Conservation (phyloP, 1,140 invertebrate species). For the Drosophila elegans region DNA sequence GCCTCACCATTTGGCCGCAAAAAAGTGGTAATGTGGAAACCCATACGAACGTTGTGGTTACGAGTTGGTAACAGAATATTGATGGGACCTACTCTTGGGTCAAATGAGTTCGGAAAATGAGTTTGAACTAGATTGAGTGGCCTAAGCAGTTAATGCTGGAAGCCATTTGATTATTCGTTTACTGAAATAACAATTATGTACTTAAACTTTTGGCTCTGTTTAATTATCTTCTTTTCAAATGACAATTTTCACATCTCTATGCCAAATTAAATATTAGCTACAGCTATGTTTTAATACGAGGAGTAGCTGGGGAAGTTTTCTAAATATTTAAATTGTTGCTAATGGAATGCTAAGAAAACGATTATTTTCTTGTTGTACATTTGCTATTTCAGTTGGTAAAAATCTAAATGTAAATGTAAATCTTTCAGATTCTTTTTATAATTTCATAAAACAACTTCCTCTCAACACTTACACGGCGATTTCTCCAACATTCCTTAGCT, state of each 20-base stretch:
- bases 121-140: conserved; percentile 5
- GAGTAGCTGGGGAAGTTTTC: not conserved
- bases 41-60: conserved; percentile 60
- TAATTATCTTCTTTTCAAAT: not conserved
- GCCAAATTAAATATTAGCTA: conserved; percentile 21
- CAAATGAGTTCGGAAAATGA: not conserved
- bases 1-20: conserved; percentile 25
- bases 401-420: too few species aligned
- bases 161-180: not conserved
- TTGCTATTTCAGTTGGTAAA: not conserved
- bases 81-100: conserved; percentile 14
- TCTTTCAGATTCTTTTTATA: not conserved
- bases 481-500: conserved; percentile 22
- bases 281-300: not conserved
- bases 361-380: too few species aligned
- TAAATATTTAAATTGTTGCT: not conserved
- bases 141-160: not conserved
- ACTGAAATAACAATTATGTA: not conserved
- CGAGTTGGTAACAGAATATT: conserved; percentile 42
- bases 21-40: conserved; percentile 28
- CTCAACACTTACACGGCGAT: conserved; percentile 28
- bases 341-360: not conserved
- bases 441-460: not conserved
- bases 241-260: conserved; percentile 15
- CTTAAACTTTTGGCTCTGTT: conserved; percentile 6